Base-by-base conservation (phyloP, 2,888 invertebrate species). In the Cheilosia vernalis region DNA sequence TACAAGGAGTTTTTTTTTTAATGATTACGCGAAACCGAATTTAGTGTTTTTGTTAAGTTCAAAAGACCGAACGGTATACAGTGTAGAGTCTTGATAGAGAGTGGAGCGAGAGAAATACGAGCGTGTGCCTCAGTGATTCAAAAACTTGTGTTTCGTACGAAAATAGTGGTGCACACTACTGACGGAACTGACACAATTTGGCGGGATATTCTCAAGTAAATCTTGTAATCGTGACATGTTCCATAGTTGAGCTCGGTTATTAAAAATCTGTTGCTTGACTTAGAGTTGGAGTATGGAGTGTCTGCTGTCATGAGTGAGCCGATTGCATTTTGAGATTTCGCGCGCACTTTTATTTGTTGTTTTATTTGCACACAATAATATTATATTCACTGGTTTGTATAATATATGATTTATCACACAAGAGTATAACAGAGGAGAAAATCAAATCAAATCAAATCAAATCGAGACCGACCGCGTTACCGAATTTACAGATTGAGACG, bases 1-100 rank as follows among this genome's bases (percentile, higher is more conserved):
- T 90, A 90, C 90, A 89, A 89, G 89, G 70, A 64, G 77, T 81
- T 70, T 73, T 72, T 37, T 37, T 80, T 44, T 66, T 66, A 51
- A 21, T 64, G 53, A 44, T 51, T 72, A 58, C 86, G 86, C 86
- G 86, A 86, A 86, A 86, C 86, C 86, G 86, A 78, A 42, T n/a
- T 47, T 47, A 17, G 15, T n/a, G 2, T 69, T 72, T 67, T 76
- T 66, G 60, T 67, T 67, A 55, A 67, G 66, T 79, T 74, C 61
- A 70, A 74, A 72, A 77, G 60, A 84, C 74, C 73, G 73, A 87
- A 80, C 76, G 79, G 72, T 27, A 21, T 74, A 83, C 64, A 61
- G 63, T 49, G 24, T 55, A 80, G 67, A 84, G 79, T 79, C 53
- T 49, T 55, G 24, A 63, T 56, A 42, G n/a, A 40, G 42, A 37